Conservation (phyloP, 2,888 invertebrate genomes). For the Chromoteleia sp. region DNA sequence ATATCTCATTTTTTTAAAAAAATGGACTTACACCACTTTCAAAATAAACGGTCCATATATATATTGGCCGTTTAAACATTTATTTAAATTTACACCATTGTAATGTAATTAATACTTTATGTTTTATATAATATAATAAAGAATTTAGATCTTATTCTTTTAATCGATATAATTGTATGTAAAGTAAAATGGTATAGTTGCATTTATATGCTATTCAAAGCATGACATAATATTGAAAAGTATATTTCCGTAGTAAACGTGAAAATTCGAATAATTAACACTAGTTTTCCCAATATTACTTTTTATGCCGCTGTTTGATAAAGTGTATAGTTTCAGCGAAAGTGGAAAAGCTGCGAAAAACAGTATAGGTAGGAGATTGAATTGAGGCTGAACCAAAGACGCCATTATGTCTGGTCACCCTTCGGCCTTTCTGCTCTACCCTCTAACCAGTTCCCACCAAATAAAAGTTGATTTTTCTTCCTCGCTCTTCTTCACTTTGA, state of each 20-base stretch:
- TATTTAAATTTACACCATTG: no score
- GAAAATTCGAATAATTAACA: constrained; percentile 14
- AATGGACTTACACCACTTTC: no score
- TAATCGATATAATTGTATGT: no score
- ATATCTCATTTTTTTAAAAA: no score
- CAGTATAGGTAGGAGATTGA: constrained; percentile 76
- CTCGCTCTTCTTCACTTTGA: constrained; percentile 68
- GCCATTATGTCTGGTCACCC: constrained; percentile 80
- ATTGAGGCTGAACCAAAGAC: constrained; percentile 76
- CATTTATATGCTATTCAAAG: no score
- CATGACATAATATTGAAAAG: no score
- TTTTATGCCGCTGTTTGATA: constrained; percentile 44
- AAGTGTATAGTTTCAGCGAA: constrained; percentile 47
- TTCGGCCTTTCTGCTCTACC: constrained; percentile 78
- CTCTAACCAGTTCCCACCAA: constrained; percentile 79
- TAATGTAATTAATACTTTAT: no score
- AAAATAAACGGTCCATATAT: no score
- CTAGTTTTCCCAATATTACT: not conserved
- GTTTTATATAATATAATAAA: not conserved
- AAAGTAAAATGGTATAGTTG: no score
- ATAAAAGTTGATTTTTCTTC: constrained; percentile 79
- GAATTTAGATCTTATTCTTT: no score
- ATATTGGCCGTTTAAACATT: no score
- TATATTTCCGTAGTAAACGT: no score
- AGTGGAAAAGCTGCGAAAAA: constrained; percentile 69